Percentiles rank a stretch among this genome's conserved stretches.
Conservation (phyloP, 30 jellyfish, hydroid and myxozoan species). For the Chironex yamaguchii region DNA sequence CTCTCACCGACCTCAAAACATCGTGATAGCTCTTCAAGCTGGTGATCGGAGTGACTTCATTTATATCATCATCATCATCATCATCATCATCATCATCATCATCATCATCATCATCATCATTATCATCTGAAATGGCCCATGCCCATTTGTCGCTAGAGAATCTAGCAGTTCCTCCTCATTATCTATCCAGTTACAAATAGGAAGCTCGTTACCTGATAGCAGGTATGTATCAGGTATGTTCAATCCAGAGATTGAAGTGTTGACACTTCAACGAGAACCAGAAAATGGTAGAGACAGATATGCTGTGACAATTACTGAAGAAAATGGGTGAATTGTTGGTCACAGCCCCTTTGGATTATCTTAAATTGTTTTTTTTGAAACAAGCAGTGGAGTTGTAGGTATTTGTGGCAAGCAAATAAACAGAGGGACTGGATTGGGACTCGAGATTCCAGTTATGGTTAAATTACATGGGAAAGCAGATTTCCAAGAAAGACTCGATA, state of each 20-base stretch:
- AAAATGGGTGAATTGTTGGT: constrained; percentile 15
- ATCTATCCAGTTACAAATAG: constrained; percentile 1
- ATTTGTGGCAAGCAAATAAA: too few relatives aligned
- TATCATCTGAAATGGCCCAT: constrained; percentile 7
- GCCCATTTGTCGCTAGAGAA: not conserved
- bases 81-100: too few relatives aligned
- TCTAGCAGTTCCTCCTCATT: constrained; percentile 10
- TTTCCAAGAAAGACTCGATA: too few relatives aligned
- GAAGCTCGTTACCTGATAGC: constrained; percentile 17
- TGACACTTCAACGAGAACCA: constrained; percentile 17
- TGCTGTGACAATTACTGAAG: constrained; percentile 15
- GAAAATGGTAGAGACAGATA: constrained; percentile 16
- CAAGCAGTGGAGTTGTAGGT: too few relatives aligned
- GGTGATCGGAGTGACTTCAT: constrained; percentile 21
- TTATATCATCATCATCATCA: too few relatives aligned
- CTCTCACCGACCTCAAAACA: constrained; percentile 17
- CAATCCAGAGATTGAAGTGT: constrained; percentile 15
- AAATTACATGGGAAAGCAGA: too few relatives aligned
- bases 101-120: constrained; percentile 12
- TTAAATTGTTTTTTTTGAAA: constrained; percentile 1
- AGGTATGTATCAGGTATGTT: constrained; percentile 11
- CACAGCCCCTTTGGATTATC: constrained; percentile 15
- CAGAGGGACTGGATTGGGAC: too few relatives aligned
- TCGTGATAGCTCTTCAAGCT: constrained; percentile 23
- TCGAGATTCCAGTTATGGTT: too few relatives aligned